Conservation (phyloP, 2,888 invertebrate species). For the Melanotus villosus region DNA sequence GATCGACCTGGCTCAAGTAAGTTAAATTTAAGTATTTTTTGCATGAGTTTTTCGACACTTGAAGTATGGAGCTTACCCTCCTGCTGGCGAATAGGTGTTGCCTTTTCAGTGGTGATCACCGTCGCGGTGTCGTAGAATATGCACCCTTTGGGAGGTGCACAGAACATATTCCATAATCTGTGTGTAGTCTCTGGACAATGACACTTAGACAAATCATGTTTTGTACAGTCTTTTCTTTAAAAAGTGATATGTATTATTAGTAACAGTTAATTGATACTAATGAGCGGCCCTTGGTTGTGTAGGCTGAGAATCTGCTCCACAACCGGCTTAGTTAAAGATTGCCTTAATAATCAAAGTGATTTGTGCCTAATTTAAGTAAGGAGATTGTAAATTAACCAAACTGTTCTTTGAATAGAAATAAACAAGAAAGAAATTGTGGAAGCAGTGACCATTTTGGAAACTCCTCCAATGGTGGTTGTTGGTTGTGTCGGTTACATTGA, state of each 20-base stretch:
- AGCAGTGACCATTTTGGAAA: constrained; percentile 97
- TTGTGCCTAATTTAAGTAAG: too few species aligned
- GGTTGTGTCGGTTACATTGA: constrained; percentile 99
- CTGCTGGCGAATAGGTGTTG: constrained; percentile 61
- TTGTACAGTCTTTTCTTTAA: constrained; percentile 73
- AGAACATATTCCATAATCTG: constrained; percentile 84
- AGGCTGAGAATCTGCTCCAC: too few species aligned
- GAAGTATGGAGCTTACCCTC: constrained; percentile 67
- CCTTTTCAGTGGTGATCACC: constrained; percentile 54
- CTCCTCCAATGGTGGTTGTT: constrained; percentile 98
- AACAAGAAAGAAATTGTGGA: constrained; percentile 99
- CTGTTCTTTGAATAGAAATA: constrained; percentile 79
- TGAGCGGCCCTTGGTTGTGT: too few species aligned
- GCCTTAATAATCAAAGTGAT: too few species aligned
- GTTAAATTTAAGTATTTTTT: constrained; percentile 66
- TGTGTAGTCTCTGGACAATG: constrained; percentile 78
- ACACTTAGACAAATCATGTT: constrained; percentile 81
- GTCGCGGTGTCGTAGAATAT: constrained; percentile 78
- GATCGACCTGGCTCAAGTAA: constrained; percentile 99
- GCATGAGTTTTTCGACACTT: constrained; percentile 60
- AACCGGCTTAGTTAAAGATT: too few species aligned
- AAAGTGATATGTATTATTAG: too few species aligned
- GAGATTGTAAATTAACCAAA: not conserved
- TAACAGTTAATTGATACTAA: too few species aligned
- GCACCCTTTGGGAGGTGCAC: constrained; percentile 73